These are phyloP conservation scores for Tonatia bakeri DNA, from an alignment of 2,113 vertebrate genomes.

Conservation along the genomic window DNA sequence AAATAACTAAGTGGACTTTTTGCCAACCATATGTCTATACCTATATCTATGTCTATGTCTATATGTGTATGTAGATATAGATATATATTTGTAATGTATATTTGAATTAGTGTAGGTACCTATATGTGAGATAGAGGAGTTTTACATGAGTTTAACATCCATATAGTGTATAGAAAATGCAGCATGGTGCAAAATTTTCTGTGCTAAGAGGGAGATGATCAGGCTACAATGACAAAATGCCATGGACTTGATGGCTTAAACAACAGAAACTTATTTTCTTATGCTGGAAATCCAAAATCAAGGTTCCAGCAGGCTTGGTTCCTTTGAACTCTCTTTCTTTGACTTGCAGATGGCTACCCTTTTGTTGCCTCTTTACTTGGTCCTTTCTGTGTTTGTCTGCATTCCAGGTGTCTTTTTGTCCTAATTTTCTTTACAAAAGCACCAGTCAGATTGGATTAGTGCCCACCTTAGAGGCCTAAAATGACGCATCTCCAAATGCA, in stretches of 20 bases:
- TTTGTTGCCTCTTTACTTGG: not conserved
- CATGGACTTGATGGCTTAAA: not conserved
- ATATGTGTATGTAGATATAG: no score
- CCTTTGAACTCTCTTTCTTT: not conserved
- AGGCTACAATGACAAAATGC: not conserved
- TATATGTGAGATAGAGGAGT: rapidly evolving
- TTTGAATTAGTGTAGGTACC: not conserved
- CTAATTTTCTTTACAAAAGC: not conserved
- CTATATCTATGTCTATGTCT: no score
- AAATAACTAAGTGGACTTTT: no score
- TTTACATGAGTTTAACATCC: not conserved
- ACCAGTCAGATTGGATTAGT: not conserved
- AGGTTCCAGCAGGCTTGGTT: not conserved
- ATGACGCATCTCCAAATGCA: not conserved
- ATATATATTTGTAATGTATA: not conserved
- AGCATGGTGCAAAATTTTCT: no score
- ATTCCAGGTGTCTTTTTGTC: not conserved
- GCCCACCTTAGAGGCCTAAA: not conserved
- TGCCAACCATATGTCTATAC: no score
- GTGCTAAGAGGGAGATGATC: not conserved
- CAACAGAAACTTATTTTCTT: not conserved
- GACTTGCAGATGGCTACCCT: not conserved
- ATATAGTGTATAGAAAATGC: not conserved
- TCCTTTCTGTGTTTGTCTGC: not conserved
- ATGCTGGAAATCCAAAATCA: not conserved